phyloP scores from a whole-genome alignment of 2,797 vertebrate genomes.

The Sebastes dallii region DNA sequence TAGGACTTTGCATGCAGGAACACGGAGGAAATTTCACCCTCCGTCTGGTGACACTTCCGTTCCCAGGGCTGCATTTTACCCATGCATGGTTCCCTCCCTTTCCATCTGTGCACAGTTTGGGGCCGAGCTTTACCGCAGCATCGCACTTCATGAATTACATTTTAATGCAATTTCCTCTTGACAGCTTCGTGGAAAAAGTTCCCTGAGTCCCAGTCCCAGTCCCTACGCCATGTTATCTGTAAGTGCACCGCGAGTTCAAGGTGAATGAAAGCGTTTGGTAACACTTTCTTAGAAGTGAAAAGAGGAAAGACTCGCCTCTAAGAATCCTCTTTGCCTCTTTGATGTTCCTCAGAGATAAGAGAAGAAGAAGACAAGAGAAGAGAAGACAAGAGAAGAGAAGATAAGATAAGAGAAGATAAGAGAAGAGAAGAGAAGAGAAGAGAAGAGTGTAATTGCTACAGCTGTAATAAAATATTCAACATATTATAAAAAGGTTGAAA shows the following conservation, averaged over 20 bases:
- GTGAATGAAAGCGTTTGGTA: constrained; percentile 23
- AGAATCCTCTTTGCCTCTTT: constrained; percentile 29
- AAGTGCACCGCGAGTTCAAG: constrained; percentile 1
- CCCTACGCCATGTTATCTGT: background rate
- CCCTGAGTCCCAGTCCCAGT: background rate
- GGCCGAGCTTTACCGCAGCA: constrained; percentile 12
- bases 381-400: background rate
- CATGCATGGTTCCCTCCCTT: background rate
- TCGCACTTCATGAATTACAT: constrained; percentile 14
- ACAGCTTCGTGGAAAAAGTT: background rate
- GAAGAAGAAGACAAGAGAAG: background rate
- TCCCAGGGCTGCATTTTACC: constrained; percentile 6
- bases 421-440: constrained; percentile 1
- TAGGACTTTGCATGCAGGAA: background rate
- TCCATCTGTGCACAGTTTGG: constrained; percentile 25
- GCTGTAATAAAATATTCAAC: constrained; percentile 54
- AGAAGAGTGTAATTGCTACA: constrained; percentile 28
- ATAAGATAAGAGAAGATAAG: background rate
- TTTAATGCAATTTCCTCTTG: constrained; percentile 26
- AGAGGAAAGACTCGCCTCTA: background rate
- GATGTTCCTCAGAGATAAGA: background rate
- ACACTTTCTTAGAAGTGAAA: constrained; percentile 3
- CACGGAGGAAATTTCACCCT: background rate
- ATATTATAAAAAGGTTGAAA: constrained; percentile 41
- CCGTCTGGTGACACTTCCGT: background rate